phyloP scores from a whole-genome alignment of 2,888 invertebrate species.

The Conchocele bisecta region DNA sequence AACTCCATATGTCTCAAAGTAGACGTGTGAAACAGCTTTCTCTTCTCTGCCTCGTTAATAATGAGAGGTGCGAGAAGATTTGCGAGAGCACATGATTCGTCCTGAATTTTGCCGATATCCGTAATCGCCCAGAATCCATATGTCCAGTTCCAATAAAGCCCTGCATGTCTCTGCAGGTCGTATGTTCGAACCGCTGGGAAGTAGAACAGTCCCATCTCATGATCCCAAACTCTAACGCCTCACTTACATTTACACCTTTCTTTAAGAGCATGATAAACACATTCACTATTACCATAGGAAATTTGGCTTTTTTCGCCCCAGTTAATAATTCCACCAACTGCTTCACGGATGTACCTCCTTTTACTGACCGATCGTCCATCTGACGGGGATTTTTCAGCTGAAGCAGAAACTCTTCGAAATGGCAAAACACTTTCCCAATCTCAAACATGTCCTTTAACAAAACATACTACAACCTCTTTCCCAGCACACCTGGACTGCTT shows the following conservation, averaged over 20 bases:
- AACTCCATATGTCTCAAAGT: background rate
- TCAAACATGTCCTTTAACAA: no score
- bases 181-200: constrained; percentile 3
- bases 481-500: no score
- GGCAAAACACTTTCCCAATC: no score
- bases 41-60: background rate
- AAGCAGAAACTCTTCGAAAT: no score
- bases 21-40: background rate
- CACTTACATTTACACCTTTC: background rate
- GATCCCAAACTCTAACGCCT: background rate
- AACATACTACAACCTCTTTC: no score
- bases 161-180: background rate
- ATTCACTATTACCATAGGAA: background rate
- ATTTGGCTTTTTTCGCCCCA: background rate
- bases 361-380: no score
- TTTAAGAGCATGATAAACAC: background rate
- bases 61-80: background rate
- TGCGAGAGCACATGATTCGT: background rate
- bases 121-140: background rate
- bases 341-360: background rate
- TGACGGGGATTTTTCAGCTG: no score
- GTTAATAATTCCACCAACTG: background rate
- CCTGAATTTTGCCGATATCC: background rate
- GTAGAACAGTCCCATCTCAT: background rate
- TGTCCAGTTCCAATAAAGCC: background rate